These are phyloP conservation scores for Pogonophryne albipinna DNA, from an alignment of 2,797 vertebrate genomes.

Conservation along the genomic window DNA sequence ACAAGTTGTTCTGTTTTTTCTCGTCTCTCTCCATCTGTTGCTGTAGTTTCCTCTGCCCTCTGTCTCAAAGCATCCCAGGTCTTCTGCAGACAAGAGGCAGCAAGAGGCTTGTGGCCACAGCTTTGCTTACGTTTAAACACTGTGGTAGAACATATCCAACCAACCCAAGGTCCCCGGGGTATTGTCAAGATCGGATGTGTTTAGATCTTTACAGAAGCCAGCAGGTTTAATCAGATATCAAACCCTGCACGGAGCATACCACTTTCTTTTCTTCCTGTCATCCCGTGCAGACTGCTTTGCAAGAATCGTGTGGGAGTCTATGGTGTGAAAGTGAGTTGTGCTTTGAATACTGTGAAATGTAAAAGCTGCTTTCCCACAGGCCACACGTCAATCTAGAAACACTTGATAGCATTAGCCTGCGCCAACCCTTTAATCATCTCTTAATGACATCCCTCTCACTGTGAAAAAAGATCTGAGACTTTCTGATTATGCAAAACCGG, in stretches of 20 bases:
- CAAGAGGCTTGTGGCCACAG: background rate
- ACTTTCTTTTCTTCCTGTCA: constrained; percentile 2
- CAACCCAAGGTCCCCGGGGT: background rate
- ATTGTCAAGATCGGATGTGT: background rate
- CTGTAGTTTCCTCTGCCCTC: constrained; percentile 1
- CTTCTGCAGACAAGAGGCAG: constrained; percentile 4
- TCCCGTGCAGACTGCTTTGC: constrained; percentile 31
- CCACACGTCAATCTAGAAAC: constrained; percentile 26
- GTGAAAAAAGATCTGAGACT: constrained; percentile 24
- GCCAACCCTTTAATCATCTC: constrained; percentile 37
- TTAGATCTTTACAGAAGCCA: background rate
- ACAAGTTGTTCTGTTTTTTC: constrained; percentile 7
- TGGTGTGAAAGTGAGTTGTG: constrained; percentile 1
- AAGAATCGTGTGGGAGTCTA: constrained; percentile 18
- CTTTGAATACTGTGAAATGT: constrained; percentile 4
- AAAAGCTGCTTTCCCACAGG: constrained; percentile 25
- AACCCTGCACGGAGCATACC: constrained; percentile 15
- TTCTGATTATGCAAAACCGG: constrained; percentile 37
- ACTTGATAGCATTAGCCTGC: background rate
- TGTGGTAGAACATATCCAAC: background rate
- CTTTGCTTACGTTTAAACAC: background rate
- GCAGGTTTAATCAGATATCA: background rate
- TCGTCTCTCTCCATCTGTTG: constrained; percentile 37
- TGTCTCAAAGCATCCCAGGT: background rate
- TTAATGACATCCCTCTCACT: constrained; percentile 29